phyloP scores from a whole-genome alignment of 2,113 vertebrate species.

The Pedetes capensis region DNA sequence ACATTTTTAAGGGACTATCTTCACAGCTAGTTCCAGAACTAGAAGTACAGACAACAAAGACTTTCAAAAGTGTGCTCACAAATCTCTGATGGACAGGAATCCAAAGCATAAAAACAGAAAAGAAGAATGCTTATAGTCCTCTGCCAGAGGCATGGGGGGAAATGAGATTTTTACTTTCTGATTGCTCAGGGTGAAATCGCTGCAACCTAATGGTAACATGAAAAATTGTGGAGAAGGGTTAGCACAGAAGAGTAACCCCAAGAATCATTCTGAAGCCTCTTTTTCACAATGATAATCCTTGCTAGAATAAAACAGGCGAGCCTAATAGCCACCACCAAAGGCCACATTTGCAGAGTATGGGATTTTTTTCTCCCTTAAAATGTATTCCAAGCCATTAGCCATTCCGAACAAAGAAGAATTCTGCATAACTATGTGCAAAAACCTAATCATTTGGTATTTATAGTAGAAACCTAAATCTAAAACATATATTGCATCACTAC shows the following conservation, averaged over 20 bases:
- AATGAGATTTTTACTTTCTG: slow-evolving; percentile 52
- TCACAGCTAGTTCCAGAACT: neutral
- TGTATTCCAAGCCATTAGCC: slow-evolving; percentile 14
- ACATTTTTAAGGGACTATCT: neutral
- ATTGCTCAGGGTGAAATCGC: slow-evolving; percentile 49
- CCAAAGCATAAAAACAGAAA: slow-evolving; percentile 29
- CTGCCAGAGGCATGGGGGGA: neutral
- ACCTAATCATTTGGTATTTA: neutral
- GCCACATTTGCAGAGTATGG: neutral
- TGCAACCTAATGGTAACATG: slow-evolving; percentile 46
- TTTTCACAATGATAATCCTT: slow-evolving; percentile 50
- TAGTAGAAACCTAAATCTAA: slow-evolving; percentile 20
- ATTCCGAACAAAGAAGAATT: slow-evolving; percentile 34
- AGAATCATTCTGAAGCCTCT: neutral
- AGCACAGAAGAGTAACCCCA: neutral
- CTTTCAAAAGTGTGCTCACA: slow-evolving; percentile 25
- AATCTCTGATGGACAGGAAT: slow-evolving; percentile 43
- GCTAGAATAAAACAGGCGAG: slow-evolving; percentile 15
- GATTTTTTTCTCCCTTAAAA: neutral
- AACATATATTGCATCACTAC: neutral
- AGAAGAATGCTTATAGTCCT: neutral
- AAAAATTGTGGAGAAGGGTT: slow-evolving; percentile 28
- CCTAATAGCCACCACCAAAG: neutral
- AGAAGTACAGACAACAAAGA: slow-evolving; percentile 20
- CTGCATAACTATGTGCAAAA: slow-evolving; percentile 14